Evolutionary conservation across 2,113 vertebrate genomes (phyloP).

Genomic region (Vulpes lagopus): DNA sequence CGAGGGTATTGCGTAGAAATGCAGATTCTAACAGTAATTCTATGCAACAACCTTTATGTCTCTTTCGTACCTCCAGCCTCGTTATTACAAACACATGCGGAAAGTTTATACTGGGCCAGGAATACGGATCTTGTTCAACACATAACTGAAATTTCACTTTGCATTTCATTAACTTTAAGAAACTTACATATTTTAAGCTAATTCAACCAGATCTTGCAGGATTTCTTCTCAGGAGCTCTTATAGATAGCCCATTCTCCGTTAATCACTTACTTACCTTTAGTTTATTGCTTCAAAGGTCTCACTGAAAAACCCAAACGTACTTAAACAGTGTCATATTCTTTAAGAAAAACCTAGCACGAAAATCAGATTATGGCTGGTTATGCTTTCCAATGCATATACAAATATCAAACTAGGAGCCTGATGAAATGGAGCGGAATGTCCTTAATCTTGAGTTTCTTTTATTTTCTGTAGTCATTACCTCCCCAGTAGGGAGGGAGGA

Average conservation of each 20-base stretch:
- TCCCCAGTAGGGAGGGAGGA: not conserved
- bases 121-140: not conserved
- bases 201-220: constrained; percentile 25
- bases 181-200: constrained; percentile 27
- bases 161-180: not conserved
- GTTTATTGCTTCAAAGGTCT: not conserved
- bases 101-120: not conserved
- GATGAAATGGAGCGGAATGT: constrained; percentile 55
- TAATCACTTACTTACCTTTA: not conserved
- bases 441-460: constrained; percentile 78
- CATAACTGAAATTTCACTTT: constrained; percentile 32
- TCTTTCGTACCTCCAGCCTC: not conserved
- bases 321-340: not conserved
- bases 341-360: constrained; percentile 3
- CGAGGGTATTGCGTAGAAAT: not conserved
- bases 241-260: not conserved
- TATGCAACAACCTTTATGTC: not conserved
- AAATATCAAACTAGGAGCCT: constrained; percentile 74
- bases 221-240: not conserved
- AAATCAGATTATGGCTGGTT: not conserved
- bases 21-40: not conserved
- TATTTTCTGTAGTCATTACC: constrained; percentile 13
- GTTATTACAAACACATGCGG: not conserved
- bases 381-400: constrained; percentile 65
- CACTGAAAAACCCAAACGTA: constrained; percentile 1